phyloP scores from a whole-genome alignment of 2,797 vertebrate genomes.

The Enteromius afrohamiltoni region DNA sequence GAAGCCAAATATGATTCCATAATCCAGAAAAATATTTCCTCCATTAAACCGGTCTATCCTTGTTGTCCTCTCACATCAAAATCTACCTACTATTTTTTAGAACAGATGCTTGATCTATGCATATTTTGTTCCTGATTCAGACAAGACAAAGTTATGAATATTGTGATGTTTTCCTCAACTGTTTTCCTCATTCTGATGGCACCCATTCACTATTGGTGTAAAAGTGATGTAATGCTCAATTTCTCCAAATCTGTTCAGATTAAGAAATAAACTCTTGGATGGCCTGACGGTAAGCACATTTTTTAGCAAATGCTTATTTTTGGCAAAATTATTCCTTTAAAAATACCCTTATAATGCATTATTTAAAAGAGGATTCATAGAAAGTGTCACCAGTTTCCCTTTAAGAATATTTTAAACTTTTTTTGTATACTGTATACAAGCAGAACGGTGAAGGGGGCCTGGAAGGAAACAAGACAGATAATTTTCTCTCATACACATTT shows the following conservation, averaged over 20 bases:
- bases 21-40: not conserved
- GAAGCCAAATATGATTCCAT: not conserved
- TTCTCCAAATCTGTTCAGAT: not conserved
- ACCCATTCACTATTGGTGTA: not conserved
- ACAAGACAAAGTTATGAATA: too few relatives aligned
- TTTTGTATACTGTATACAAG: not conserved
- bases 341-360: not conserved
- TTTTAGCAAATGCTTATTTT: not conserved
- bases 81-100: not conserved
- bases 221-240: not conserved
- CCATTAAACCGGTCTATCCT: not conserved
- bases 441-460: not conserved
- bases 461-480: conserved; percentile 59
- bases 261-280: not conserved
- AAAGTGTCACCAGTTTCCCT: not conserved
- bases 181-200: too few relatives aligned
- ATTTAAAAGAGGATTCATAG: not conserved
- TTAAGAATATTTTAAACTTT: not conserved
- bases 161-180: too few relatives aligned
- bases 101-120: not conserved
- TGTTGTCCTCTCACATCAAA: not conserved
- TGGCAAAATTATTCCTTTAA: not conserved
- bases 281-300: not conserved
- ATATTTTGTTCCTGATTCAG: not conserved
- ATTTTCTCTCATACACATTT: conserved; percentile 90